Base-by-base conservation (phyloP, 1,140 invertebrate species). In the Leptoteleia sp. region DNA sequence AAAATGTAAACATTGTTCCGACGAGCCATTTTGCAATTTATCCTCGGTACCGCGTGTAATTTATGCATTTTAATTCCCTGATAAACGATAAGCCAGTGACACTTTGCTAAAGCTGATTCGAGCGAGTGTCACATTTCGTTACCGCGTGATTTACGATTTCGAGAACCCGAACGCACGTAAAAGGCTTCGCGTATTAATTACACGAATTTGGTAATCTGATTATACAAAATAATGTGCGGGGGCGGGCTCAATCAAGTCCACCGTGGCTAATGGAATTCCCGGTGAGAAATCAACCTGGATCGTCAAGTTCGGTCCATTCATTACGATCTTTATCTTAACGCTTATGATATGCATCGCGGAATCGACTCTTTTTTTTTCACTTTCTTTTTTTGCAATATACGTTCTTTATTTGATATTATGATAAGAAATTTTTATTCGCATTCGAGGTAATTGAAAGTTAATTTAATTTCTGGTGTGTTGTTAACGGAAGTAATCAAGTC, bases 81-180 rank as follows among this genome's bases (percentile, higher is more conserved):
- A 76, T 76, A 67, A 76, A 67, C 37, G 71, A 75, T 75, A 76
- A 76, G 62, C 72, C 72, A 15, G 22, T 40, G 62, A 67, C 61
- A 76, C 62, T 76, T 61, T 61, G 47, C 55, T 37, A 67, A 76
- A 76, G 62, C 37, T 37, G 54, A 67, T 67, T 73, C 61, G 52
- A 27, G 6, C 22, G 54, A 31, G 59, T 61, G 43, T 75, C 71
- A 40, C 50, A 67, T 65, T 75, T 75, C 61, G 38, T 55, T 62
- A 15, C 22, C 61, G 11, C 11, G 54, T 75, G 71, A 67, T 75
- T 75, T 54, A 73, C 27, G 59, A 12, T 17, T 47, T 35, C 47
- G 48, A 57, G 50, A 62, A 12, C 31, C 19, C 19, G n/a, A n/a
- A 25, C 19, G 3, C 61, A 59, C 54, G 38, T 27, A 43, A 40